These are phyloP conservation scores for Atractosteus spatula DNA, from an alignment of 2,113 vertebrate species.

Conservation along the genomic window DNA sequence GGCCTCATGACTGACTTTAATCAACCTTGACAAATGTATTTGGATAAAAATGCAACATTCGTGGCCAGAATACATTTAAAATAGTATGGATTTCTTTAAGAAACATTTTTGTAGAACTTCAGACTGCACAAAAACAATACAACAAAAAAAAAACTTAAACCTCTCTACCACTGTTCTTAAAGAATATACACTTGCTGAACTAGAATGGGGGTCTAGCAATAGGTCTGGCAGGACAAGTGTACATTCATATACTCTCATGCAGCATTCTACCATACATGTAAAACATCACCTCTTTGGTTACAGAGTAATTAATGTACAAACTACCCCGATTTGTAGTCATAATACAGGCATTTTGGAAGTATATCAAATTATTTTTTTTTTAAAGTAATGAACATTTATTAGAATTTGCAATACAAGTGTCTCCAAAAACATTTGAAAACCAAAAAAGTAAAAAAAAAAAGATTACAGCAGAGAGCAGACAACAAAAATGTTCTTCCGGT, in stretches of 20 bases:
- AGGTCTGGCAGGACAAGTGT: constrained; percentile 2
- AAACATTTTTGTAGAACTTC: constrained; percentile 1
- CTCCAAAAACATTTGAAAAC: constrained; percentile 15
- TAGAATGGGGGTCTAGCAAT: constrained; percentile 6
- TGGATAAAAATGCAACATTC: constrained; percentile 11
- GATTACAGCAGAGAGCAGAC: constrained; percentile 9
- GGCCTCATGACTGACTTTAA: constrained; percentile 1
- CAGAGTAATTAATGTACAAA: constrained; percentile 27
- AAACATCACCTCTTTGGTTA: constrained; percentile 48
- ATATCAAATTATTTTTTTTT: constrained; percentile 20
- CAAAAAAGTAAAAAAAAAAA: background rate
- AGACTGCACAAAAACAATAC: background rate
- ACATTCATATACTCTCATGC: constrained; percentile 10
- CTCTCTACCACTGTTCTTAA: constrained; percentile 5
- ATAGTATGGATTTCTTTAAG: background rate
- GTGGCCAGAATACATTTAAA: constrained; percentile 5
- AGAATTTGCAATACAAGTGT: constrained; percentile 18
- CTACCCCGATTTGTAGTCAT: constrained; percentile 20
- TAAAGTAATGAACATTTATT: constrained; percentile 13
- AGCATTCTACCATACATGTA: constrained; percentile 19
- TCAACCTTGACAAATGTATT: constrained; percentile 6
- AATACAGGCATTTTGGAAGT: background rate
- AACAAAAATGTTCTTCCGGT: background rate
- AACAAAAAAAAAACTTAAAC: constrained; percentile 10
- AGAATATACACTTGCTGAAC: constrained; percentile 4